phyloP scores from a whole-genome alignment of 2,113 vertebrate genomes.

The Condylura cristata region DNA sequence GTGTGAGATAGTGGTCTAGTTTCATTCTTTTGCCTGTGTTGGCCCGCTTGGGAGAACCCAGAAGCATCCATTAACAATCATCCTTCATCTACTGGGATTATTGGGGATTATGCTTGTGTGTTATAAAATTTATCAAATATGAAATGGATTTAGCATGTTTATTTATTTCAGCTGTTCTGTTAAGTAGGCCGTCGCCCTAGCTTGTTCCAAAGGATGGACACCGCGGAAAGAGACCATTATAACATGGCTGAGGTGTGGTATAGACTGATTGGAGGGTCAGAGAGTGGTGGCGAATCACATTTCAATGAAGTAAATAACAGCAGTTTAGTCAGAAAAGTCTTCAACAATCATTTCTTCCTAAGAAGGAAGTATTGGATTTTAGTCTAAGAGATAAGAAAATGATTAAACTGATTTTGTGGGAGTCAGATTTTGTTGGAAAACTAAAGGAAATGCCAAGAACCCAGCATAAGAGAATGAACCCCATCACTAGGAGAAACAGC shows the following conservation, averaged over 20 bases:
- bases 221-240: background rate
- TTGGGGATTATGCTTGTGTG: background rate
- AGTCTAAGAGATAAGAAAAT: background rate
- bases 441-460: background rate
- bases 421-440: background rate
- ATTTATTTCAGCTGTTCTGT: too few species aligned
- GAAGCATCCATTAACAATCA: background rate
- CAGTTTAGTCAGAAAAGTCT: background rate
- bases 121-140: slow-evolving; percentile 11
- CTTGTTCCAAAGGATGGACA: background rate
- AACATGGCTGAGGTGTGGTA: background rate
- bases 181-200: background rate
- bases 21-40: too few species aligned
- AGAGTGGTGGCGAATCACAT: background rate
- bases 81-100: background rate
- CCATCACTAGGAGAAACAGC: background rate
- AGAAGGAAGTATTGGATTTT: background rate
- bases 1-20: too few species aligned
- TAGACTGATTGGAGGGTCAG: background rate
- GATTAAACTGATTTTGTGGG: background rate
- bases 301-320: background rate
- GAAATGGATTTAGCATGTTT: slow-evolving; percentile 17
- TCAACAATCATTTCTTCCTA: background rate
- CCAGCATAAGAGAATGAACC: background rate
- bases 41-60: background rate